Conservation (phyloP, 2,888 invertebrate species). For the Neocrepidodera transversa region DNA sequence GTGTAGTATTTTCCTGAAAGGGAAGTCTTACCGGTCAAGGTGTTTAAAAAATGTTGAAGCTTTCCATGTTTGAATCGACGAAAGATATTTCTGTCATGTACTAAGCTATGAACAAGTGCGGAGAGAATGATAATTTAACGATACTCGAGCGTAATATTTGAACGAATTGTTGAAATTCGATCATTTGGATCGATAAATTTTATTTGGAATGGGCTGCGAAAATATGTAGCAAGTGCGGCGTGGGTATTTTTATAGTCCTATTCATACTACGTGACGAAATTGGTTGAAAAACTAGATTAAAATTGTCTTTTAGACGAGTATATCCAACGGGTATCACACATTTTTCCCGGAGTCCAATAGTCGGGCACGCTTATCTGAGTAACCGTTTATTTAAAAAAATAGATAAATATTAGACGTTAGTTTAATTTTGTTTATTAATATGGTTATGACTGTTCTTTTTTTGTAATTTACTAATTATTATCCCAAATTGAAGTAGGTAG, state of each 20-base stretch:
- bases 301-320: too few relatives aligned
- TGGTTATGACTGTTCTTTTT: too few relatives aligned
- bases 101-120: constrained; percentile 28
- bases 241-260: constrained; percentile 27
- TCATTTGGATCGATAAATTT: constrained; percentile 28
- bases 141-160: constrained; percentile 34
- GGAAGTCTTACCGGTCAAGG: constrained; percentile 37
- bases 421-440: too few relatives aligned
- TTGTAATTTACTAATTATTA: too few relatives aligned
- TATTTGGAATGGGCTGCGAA: constrained; percentile 29
- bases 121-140: constrained; percentile 40
- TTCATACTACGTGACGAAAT: constrained; percentile 27
- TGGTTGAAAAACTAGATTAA: constrained; percentile 2
- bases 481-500: too few relatives aligned
- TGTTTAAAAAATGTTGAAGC: constrained; percentile 46
- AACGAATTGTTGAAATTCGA: constrained; percentile 36
- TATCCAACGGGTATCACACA: too few relatives aligned
- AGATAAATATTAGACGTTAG: too few relatives aligned
- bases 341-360: too few relatives aligned
- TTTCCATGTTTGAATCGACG: constrained; percentile 28
- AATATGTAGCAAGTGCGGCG: constrained; percentile 21
- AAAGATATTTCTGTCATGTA: constrained; percentile 35
- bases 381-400: too few relatives aligned
- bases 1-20: constrained; percentile 29
- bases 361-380: too few relatives aligned